phyloP scores from a whole-genome alignment of 2,797 vertebrate species.

The Premnoplex brunnescens region DNA sequence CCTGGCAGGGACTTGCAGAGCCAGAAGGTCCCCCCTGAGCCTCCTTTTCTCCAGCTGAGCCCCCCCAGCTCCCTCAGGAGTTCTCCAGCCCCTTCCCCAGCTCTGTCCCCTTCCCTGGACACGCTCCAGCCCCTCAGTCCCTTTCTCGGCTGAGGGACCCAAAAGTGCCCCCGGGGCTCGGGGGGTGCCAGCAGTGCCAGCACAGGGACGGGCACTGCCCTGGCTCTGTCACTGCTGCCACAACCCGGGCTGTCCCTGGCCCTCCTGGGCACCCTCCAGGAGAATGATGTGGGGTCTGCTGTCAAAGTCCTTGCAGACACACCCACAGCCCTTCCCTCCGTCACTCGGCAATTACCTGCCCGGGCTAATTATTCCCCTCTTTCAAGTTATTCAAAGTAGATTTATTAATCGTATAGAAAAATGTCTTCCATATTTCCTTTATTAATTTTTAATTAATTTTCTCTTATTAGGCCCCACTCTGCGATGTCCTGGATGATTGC shows the following conservation, averaged over 20 bases:
- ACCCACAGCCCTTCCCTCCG: not conserved
- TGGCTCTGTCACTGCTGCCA: not conserved
- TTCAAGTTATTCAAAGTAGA: not conserved
- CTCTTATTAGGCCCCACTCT: not conserved
- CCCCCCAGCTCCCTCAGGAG: not conserved
- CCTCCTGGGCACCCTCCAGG: not conserved
- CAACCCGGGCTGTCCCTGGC: not conserved
- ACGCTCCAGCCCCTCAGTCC: not conserved
- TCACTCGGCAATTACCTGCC: not conserved
- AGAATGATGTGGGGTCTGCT: accelerated
- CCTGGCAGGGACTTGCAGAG: not conserved
- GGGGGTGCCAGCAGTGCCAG: not conserved
- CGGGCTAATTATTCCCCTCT: not conserved
- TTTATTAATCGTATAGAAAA: not conserved
- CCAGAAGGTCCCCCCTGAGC: not conserved
- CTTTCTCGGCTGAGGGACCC: not conserved
- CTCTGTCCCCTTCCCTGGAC: not conserved
- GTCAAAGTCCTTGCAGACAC: not conserved
- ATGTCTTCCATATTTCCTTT: not conserved
- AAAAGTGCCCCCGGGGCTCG: not conserved
- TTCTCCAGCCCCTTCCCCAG: not conserved
- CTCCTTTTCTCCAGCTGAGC: not conserved
- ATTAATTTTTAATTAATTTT: not conserved
- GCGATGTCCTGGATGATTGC: not conserved
- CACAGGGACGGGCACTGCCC: not conserved